Conservation (phyloP, 1,140 invertebrate genomes). For the Zophobas atratus region DNA sequence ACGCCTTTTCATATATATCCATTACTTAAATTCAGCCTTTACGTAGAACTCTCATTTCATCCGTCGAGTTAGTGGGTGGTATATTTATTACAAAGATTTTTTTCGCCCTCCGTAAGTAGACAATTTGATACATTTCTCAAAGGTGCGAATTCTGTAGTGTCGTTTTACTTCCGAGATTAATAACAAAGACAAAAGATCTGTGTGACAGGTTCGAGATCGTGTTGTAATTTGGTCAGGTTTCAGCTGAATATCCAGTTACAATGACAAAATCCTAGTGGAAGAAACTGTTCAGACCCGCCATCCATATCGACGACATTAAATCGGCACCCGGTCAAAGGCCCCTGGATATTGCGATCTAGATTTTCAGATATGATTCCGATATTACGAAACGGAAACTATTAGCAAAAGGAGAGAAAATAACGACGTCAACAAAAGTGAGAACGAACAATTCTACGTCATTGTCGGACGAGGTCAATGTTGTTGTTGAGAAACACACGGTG, state of each 20-base stretch:
- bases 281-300: conserved; percentile 20
- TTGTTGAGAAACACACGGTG: conserved; percentile 33
- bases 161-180: neutral
- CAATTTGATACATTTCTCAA: neutral
- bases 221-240: conserved; percentile 34
- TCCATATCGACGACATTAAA: conserved; percentile 35
- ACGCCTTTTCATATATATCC: no score
- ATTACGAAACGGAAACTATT: conserved; percentile 63
- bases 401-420: conserved; percentile 57
- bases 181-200: conserved; percentile 1
- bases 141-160: neutral
- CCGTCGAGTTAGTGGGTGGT: no score
- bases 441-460: conserved; percentile 39
- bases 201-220: conserved; percentile 27
- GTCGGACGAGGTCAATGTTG: conserved; percentile 39
- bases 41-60: no score
- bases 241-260: conserved; percentile 30
- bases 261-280: conserved; percentile 34
- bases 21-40: no score
- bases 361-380: conserved; percentile 63
- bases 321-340: conserved; percentile 55
- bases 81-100: no score
- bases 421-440: conserved; percentile 46
- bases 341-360: conserved; percentile 58
- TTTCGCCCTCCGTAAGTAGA: no score